Base-by-base conservation (phyloP, 2,888 invertebrate genomes). In the Acleris sparsana region DNA sequence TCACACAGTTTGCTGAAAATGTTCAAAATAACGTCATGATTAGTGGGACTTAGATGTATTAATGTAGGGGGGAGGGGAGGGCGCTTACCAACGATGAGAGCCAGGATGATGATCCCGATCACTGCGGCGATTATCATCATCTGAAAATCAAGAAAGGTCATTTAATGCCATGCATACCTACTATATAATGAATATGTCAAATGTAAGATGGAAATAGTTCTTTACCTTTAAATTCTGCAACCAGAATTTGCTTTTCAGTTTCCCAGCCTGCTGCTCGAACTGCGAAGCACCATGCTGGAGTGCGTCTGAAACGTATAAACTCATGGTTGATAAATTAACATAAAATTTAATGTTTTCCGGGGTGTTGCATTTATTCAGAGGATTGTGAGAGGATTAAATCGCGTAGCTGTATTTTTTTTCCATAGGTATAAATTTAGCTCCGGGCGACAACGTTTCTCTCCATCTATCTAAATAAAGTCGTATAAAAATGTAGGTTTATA, bases 191-290 rank as follows among this genome's bases (percentile, higher is more conserved):
- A 3, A 29, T n/a, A 33, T 9, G 33, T 33, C 1, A 33, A 33
- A 11, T 11, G 33, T 3, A 33, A 33, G 33, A 1, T 33, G 33
- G 11, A 9, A 33, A 11, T 39, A 39, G 33, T 13, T 22, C 22
- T 25, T 25, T 85, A 95, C 95, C 95, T 99, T 99, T 88, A 98
- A 93, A 93, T 99, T 99, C 93, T 99, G 98, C 95, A 98, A 96
- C 99, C 99, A 99, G 88, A 97, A 98, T 94, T 99, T 99, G 91
- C 98, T 95, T 93, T 99, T 99, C 88, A 99, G 94, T 93, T 98
- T 98, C 70, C 98, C 98, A 73, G 99, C 98, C 85, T 98, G 98
- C 78, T 98, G 98, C 89, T 99, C 99, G 85, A 99, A 99, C 84
- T 99, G 97, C 82, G 98, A 98, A 72, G 98, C 98, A 62, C 98